These are phyloP conservation scores for Cephus pygmeus DNA, from an alignment of 2,888 invertebrate species.

Conservation along the genomic window DNA sequence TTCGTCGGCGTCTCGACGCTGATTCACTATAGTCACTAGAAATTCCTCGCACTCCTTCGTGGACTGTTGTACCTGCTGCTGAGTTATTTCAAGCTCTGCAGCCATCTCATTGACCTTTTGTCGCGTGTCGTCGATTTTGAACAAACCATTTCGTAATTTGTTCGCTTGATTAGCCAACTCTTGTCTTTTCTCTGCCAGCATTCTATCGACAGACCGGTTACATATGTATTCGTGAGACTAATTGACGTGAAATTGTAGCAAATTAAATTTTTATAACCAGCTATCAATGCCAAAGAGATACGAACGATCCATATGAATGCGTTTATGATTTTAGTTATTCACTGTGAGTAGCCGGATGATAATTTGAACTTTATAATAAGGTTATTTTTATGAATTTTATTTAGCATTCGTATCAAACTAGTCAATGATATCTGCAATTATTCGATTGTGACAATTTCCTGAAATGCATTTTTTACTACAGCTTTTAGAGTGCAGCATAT, in stretches of 20 bases:
- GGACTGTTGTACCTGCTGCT: conserved; percentile 79
- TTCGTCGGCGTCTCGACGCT: conserved; percentile 86
- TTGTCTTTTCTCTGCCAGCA: conserved; percentile 77
- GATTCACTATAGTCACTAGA: conserved; percentile 82
- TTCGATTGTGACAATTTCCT: background rate
- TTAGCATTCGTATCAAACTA: background rate
- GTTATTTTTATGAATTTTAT: background rate
- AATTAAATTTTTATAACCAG: background rate
- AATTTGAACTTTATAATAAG: background rate
- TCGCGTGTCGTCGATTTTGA: conserved; percentile 88
- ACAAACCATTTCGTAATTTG: conserved; percentile 84
- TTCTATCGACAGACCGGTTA: conserved; percentile 65
- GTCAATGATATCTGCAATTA: background rate
- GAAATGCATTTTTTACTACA: background rate
- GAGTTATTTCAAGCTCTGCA: conserved; percentile 81
- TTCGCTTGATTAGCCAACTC: conserved; percentile 80
- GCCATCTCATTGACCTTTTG: conserved; percentile 86
- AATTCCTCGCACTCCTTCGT: conserved; percentile 89
- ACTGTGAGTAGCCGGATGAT: background rate
- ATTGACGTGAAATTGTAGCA: conserved; percentile 4
- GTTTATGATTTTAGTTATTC: background rate
- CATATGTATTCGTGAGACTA: conserved; percentile 8
- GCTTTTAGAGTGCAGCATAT: background rate
- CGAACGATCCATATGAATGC: conserved; percentile 13
- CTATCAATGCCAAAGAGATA: conserved; percentile 9